Evolutionary conservation across 1,140 invertebrate species (phyloP), one percentile per base, ranked within the genome.

Genomic region (Calosoma granatense): DNA sequence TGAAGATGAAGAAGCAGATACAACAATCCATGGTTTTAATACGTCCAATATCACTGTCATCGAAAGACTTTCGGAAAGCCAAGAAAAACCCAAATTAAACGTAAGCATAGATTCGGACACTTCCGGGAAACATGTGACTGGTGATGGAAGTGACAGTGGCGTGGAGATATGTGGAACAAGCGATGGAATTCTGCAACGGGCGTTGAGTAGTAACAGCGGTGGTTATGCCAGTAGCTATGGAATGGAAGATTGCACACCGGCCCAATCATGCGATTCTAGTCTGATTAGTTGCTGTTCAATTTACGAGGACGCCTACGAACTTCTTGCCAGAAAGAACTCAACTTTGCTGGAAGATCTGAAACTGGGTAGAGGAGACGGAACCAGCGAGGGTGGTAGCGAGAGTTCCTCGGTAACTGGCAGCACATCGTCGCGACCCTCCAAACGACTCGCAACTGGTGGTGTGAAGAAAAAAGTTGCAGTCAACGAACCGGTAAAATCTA

Each of bases 71-170:
- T n/a, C 52, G 43, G 14, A 51, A 51, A n/a, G 4, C 4, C 9
- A 4, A 15, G 17, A 53, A 9, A 53, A 15, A 19, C 11, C 19
- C 6, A 22, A 21, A 53, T 9, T 51, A 17, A 21, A 53, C 17
- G 4, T 19, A 19, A 51, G 19, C 19, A 4, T 15, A 15, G 22
- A 22, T 4, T 6, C 3, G 3, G 22, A 21, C 11, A 9, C 6
- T 9, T 14, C 19, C 6, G 20, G 11, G 9, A 59, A 59, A 54
- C 26, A 22, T 9, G 56, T 30, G 15, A 61, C 62, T 1, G 69
- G 77, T 57, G 83, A 87, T 56, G 87, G 86, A 22, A 88, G 85
- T 64, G 87, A 89, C 65, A 88, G 86, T 63, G 86, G 86, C 0
- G 83, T 89, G 1, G 87, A 88, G 64, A 77, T 82, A 9, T 80